Evolutionary conservation across 1,140 invertebrate genomes (phyloP).

Genomic region (Paraescarpia echinospica): DNA sequence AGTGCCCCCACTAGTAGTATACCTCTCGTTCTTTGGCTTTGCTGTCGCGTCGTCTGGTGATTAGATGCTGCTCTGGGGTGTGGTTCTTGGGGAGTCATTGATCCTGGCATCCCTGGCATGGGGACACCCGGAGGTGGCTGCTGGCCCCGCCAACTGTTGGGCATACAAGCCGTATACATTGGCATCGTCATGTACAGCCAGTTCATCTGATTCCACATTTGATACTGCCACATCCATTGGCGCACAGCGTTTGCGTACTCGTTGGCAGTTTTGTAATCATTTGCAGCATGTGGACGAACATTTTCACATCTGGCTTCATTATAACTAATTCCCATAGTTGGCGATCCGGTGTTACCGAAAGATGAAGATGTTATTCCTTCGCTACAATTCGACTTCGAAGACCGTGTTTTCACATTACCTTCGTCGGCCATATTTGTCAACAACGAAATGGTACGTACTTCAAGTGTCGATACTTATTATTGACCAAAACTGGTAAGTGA

Average conservation of each 20-base stretch:
- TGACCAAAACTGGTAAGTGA: too few species aligned
- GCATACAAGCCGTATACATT: constrained; percentile 17
- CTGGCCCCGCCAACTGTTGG: background rate
- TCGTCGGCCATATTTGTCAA: background rate
- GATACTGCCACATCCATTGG: constrained; percentile 41
- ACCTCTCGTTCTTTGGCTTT: background rate
- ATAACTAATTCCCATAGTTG: background rate
- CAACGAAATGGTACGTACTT: background rate
- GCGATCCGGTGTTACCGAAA: background rate
- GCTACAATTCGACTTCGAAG: background rate
- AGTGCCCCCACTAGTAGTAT: too few species aligned
- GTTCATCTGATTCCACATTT: constrained; percentile 33
- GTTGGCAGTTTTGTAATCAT: background rate
- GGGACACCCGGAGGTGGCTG: constrained; percentile 11
- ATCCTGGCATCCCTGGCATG: constrained; percentile 28
- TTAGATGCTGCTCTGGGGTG: background rate
- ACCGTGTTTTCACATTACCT: background rate
- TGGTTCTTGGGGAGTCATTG: background rate
- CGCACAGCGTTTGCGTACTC: constrained; percentile 38
- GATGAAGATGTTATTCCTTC: background rate
- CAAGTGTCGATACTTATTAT: background rate
- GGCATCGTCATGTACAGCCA: constrained; percentile 16
- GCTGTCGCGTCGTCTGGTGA: background rate
- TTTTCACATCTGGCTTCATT: background rate
- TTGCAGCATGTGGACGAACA: background rate